Base-by-base conservation (phyloP, 1,140 invertebrate genomes). In the Saxidomus purpurata region DNA sequence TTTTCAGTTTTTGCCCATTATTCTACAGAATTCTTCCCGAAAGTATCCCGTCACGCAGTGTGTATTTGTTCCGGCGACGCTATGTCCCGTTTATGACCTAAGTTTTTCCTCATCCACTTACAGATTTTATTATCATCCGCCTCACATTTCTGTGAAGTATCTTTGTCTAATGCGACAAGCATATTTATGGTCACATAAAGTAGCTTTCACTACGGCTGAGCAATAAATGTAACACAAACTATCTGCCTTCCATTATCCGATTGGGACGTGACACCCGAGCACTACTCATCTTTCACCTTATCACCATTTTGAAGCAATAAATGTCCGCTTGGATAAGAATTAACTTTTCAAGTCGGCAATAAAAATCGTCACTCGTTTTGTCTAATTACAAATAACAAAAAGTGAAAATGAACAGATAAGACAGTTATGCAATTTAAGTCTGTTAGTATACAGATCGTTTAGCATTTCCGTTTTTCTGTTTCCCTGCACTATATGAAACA, bases 141-240 rank as follows among this genome's bases (percentile, higher is more conserved):
- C 40, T 63, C 43, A 52, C 40, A 40, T 85, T 76, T 74, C 83
- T 69, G 19, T 0, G 9, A 85, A 49, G 69, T 49, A 71, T 74
- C 34, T n/a, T 85, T 34, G 40, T 69, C 69, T 55, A 28, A 85
- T 67, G 80, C 43, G 74, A 63, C 47, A 61, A 28, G 34, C 74
- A 87, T 76, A 52, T 87, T 87, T 87, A 87, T 79, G 43, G 85
- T 79, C 69, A 79, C 74, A 87, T 79, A 81, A 88, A 88, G 76
- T 81, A 88, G 63, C 34, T 88, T 80, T 67, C 76, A 67, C 76
- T 40, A 55, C 86, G 36, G n/a, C 76, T 63, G 9, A 28, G 76
- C 43, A 34, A 81, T 88, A 88, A 88, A 88, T 71, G 86, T 88
- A 47, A 80, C 38, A 67, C 22, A 61, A 88, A 88, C 76, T 88